phyloP scores from a whole-genome alignment of 2,888 invertebrate species.

The Yponomeuta plumbellus region DNA sequence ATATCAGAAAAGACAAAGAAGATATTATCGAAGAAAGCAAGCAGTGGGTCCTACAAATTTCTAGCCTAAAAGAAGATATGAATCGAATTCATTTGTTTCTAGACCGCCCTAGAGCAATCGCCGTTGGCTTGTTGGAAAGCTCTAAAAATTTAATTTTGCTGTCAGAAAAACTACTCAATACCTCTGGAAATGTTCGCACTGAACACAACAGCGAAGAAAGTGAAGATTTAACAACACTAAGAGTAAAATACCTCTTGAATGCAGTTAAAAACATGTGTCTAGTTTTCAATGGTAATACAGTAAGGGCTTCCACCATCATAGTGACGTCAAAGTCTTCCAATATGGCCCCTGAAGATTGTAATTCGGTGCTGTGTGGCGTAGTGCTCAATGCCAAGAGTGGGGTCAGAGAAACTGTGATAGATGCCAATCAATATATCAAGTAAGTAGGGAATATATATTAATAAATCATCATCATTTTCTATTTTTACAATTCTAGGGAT shows the following conservation, averaged over 20 bases:
- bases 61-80: conserved; percentile 50
- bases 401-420: conserved; percentile 66
- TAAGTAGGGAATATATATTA: conserved; percentile 31
- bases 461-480: not conserved
- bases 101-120: conserved; percentile 51
- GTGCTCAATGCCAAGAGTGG: conserved; percentile 77
- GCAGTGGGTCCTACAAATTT: conserved; percentile 65
- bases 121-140: conserved; percentile 41
- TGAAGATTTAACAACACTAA: conserved; percentile 44
- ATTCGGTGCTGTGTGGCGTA: conserved; percentile 72
- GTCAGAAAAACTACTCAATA: conserved; percentile 20
- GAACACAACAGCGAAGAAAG: conserved; percentile 41
- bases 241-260: conserved; percentile 45
- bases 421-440: conserved; percentile 72
- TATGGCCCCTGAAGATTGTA: conserved; percentile 30
- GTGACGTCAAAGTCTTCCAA: conserved; percentile 60
- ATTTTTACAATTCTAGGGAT: not conserved
- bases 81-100: conserved; percentile 72
- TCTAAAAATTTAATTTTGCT: conserved; percentile 36
- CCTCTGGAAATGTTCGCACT: conserved; percentile 29
- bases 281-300: conserved; percentile 23
- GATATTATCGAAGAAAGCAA: conserved; percentile 57
- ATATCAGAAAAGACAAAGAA: conserved; percentile 41
- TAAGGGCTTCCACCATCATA: conserved; percentile 28
- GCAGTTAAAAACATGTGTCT: conserved; percentile 47